A percentile compares a stretch with the other conserved stretches of the same genome.
Evolutionary conservation across 2,888 invertebrate genomes (phyloP).

Genomic region (Heliconius ismenius): DNA sequence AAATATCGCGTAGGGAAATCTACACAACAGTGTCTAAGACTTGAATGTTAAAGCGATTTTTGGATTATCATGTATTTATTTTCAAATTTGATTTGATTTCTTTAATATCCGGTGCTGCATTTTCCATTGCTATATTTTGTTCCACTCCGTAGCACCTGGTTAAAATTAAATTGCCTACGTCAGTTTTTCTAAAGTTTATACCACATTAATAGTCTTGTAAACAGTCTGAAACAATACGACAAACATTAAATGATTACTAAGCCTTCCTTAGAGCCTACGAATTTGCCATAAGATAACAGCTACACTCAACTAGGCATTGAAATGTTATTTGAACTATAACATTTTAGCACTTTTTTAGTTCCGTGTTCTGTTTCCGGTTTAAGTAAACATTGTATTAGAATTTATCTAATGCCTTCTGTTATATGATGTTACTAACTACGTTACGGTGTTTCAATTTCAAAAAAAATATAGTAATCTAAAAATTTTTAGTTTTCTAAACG

Average conservation of each 20-base stretch:
- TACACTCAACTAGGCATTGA: conserved; percentile 20
- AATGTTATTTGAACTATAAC: neutral
- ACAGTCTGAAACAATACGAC: conserved; percentile 53
- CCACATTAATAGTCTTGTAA: conserved; percentile 47
- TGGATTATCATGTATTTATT: no score
- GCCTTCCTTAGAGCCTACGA: conserved; percentile 49
- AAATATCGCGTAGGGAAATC: no score
- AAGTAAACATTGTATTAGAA: neutral
- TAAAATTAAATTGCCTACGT: conserved; percentile 33
- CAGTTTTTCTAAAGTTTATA: conserved; percentile 36
- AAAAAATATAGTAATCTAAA: neutral
- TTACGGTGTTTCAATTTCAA: no score
- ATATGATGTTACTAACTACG: no score
- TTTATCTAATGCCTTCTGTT: neutral
- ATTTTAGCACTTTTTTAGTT: neutral
- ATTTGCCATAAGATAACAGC: conserved; percentile 37
- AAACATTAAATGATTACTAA: conserved; percentile 49
- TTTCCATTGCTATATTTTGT: neutral
- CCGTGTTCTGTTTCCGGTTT: neutral
- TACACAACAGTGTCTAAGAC: no score
- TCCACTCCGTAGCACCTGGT: neutral
- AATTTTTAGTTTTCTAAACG: conserved; percentile 58
- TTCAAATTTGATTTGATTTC: neutral
- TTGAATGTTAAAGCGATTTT: no score
- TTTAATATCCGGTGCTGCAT: neutral